phyloP scores from a whole-genome alignment of 2,888 invertebrate species.

The Patella caerulea region DNA sequence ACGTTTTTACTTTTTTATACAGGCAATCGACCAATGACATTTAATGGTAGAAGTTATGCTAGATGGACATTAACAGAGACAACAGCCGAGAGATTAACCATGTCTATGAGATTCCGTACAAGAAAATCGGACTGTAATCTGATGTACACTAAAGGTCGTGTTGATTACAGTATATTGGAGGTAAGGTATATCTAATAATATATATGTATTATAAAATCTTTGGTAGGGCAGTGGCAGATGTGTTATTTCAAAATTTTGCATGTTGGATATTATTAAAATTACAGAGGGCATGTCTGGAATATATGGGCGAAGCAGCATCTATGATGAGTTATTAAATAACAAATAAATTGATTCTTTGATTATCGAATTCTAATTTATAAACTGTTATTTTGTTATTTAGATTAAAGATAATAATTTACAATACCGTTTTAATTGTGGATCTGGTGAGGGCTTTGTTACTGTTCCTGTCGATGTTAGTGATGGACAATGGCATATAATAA shows the following conservation, averaged over 20 bases:
- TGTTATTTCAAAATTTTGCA: neutral
- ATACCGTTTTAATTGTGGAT: slow-evolving; percentile 92
- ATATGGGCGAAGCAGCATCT: no score
- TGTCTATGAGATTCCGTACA: slow-evolving; percentile 87
- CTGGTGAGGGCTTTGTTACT: slow-evolving; percentile 88
- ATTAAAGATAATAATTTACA: slow-evolving; percentile 87
- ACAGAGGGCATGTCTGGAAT: no score
- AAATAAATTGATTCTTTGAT: no score
- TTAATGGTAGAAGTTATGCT: slow-evolving; percentile 86
- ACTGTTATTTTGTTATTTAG: slow-evolving; percentile 64
- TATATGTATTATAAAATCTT: neutral
- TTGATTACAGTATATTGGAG: slow-evolving; percentile 92
- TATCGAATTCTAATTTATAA: no score
- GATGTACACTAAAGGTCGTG: slow-evolving; percentile 86
- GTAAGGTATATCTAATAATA: slow-evolving; percentile 68
- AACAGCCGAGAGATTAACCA: slow-evolving; percentile 82
- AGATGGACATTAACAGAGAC: slow-evolving; percentile 78
- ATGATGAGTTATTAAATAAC: no score
- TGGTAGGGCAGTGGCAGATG: neutral
- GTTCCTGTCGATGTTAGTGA: slow-evolving; percentile 85
- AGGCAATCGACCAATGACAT: slow-evolving; percentile 80
- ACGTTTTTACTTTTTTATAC: neutral
- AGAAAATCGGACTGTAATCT: slow-evolving; percentile 87
- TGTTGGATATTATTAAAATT: neutral
- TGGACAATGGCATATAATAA: slow-evolving; percentile 85